phyloP scores from a whole-genome alignment of 2,888 invertebrate species.

The Tetropium fuscum region DNA sequence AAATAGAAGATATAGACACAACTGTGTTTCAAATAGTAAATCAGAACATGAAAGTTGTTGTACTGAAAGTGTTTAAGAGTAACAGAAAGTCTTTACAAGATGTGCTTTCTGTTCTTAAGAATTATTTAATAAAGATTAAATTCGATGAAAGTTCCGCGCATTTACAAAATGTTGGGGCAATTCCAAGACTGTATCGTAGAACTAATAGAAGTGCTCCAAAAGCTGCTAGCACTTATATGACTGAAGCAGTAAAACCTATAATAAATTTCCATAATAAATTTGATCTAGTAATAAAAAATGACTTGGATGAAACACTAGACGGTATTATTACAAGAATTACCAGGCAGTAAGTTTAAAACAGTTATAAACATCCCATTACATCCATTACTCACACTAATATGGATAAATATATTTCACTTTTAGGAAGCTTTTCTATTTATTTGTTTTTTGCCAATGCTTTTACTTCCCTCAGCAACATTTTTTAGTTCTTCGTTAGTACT shows the following conservation, averaged over 20 bases:
- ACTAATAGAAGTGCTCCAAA: slow-evolving; percentile 91
- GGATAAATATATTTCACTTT: too few species aligned
- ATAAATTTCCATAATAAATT: slow-evolving; percentile 71
- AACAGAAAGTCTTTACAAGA: slow-evolving; percentile 48
- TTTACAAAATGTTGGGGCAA: slow-evolving; percentile 88
- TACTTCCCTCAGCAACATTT: too few species aligned
- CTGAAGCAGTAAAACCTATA: slow-evolving; percentile 66
- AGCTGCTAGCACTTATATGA: slow-evolving; percentile 81
- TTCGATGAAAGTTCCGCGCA: slow-evolving; percentile 68
- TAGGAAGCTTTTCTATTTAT: too few species aligned
- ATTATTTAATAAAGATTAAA: slow-evolving; percentile 54
- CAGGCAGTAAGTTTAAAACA: slow-evolving; percentile 66
- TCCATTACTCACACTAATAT: too few species aligned
- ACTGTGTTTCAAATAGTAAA: slow-evolving; percentile 55
- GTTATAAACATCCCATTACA: too few species aligned
- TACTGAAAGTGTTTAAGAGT: slow-evolving; percentile 50
- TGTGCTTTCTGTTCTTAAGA: slow-evolving; percentile 46
- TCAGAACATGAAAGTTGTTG: slow-evolving; percentile 44
- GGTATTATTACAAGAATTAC: slow-evolving; percentile 66
- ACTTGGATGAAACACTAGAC: slow-evolving; percentile 63
- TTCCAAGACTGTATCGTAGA: slow-evolving; percentile 92
- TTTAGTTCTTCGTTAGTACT: too few species aligned
- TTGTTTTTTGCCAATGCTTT: too few species aligned
- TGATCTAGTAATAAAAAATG: slow-evolving; percentile 60
- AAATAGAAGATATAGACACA: slow-evolving; percentile 39